Base-by-base conservation (phyloP, 92 coral and sea anemone species). In the Paragorgia papillata region DNA sequence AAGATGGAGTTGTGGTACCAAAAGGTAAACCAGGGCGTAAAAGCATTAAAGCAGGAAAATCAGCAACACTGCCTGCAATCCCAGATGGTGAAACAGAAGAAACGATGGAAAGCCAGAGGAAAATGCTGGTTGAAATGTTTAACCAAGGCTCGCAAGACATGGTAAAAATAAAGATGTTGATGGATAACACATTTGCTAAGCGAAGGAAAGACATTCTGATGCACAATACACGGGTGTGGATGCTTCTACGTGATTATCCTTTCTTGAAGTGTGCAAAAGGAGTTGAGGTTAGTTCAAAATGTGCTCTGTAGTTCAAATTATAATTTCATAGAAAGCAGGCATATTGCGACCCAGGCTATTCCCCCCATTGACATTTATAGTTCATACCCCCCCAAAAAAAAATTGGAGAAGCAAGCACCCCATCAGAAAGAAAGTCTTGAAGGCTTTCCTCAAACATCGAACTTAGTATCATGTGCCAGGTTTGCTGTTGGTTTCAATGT, bases 41-140 rank as follows among this genome's bases (percentile, higher is more conserved):
- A 33, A 44, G 41, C 35, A 62, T 15, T 4, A 19, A 9, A 46
- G 13, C 25, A n/a, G n/a, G n/a, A n/a, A n/a, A n/a, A n/a, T n/a
- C n/a, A n/a, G n/a, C n/a, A n/a, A n/a, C n/a, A n/a, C n/a, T n/a
- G n/a, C n/a, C n/a, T 1, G 63, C 69, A 21, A 61, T 85, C 15
- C 89, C 89, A 3, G 71, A 80, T 27, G 85, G 70, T 74, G 85
- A 80, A 66, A 85, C 89, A 19, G 68, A 54, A 27, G 85, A 85
- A 25, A 80, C 82, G 1, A 8, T 85, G 0, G 41, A 66, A 27
- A 10, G 14, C 20, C 80, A 80, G 43, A 25, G 44, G 28, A 32
- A 62, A 55, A 41, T 50, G 19, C 68, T 85, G 17, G 51, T 34
- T 41, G 70, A 53, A 7, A 37, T 85, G 53, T 63, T 44, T 19